Evolutionary conservation across 2,797 vertebrate species (phyloP).

Genomic region (Morus bassanus): DNA sequence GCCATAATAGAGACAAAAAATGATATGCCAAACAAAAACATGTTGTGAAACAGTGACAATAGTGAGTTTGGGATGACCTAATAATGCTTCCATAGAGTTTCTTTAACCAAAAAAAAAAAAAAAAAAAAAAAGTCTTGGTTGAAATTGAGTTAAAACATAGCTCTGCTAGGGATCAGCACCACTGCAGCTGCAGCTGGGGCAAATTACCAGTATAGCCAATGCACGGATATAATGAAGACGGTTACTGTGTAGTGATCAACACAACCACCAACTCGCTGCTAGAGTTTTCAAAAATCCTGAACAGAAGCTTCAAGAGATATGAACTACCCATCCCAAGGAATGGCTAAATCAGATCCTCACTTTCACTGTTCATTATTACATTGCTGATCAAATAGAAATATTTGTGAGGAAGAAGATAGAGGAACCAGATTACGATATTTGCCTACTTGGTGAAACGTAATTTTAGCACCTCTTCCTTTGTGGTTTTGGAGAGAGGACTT

Average conservation of each 20-base stretch:
- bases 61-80: not conserved
- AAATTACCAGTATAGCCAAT: not conserved
- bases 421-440: not conserved
- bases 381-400: not conserved
- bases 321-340: not conserved
- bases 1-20: not conserved
- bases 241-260: not conserved
- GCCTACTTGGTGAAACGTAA: not conserved
- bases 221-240: fast-evolving
- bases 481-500: not conserved
- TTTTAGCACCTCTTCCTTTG: not conserved
- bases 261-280: not conserved
- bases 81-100: not conserved
- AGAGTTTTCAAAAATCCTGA: not conserved
- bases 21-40: fast-evolving
- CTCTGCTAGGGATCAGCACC: not conserved
- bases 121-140: not conserved
- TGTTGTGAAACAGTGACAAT: not conserved
- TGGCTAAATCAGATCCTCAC: not conserved
- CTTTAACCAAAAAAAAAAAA: not conserved
- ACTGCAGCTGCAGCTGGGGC: not conserved
- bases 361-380: not conserved
- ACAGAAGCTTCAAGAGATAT: not conserved
- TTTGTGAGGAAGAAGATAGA: not conserved
- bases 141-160: not conserved